These are phyloP conservation scores for Mesocricetus auratus DNA, from an alignment of 2,113 vertebrate genomes.

Conservation along the genomic window DNA sequence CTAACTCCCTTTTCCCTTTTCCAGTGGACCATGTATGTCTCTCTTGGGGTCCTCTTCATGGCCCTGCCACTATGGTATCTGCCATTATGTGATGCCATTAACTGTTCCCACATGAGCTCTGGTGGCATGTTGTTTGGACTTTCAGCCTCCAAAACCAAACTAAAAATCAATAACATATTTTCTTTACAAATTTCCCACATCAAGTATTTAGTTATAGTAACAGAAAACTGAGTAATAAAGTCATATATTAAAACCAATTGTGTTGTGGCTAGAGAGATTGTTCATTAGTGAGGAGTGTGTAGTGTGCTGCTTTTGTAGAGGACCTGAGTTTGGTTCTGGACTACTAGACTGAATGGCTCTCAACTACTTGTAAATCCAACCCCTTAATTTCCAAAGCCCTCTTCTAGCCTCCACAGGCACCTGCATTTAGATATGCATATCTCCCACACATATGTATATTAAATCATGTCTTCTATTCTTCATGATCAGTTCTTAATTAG, in stretches of 20 bases:
- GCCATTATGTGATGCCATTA: not conserved
- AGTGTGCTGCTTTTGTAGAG: not conserved
- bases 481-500: not conserved
- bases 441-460: not conserved
- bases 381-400: not conserved
- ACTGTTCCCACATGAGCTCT: not conserved
- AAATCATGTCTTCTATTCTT: not conserved
- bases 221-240: not conserved
- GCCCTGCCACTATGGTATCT: not conserved
- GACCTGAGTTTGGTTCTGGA: not conserved
- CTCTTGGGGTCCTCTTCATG: no score
- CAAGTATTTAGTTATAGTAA: not conserved
- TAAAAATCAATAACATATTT: not conserved
- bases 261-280: not conserved
- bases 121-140: no score
- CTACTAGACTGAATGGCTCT: not conserved
- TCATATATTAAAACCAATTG: not conserved
- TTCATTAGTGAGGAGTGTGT: no score
- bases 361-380: not conserved
- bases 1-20: no score
- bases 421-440: not conserved
- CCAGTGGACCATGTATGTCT: no score
- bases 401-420: not conserved
- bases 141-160: not conserved
- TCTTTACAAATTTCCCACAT: not conserved